Conservation (phyloP, 30 jellyfish, hydroid and myxozoan genomes). For the Aurelia aurita region DNA sequence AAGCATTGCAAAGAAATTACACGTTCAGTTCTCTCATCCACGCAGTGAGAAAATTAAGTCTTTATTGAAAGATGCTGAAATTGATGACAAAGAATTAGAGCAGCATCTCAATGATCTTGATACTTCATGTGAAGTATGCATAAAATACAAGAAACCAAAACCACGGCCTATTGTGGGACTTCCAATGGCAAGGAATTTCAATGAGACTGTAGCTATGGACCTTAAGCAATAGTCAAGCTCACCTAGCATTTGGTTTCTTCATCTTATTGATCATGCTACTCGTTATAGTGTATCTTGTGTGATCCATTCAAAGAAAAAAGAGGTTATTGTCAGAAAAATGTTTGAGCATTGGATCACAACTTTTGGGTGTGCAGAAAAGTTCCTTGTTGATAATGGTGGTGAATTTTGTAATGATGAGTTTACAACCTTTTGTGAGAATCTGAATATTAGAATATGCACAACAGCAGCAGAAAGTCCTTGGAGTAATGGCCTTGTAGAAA, state of each 20-base stretch:
- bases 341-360: constrained; percentile 16
- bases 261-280: constrained; percentile 6
- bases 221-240: constrained; percentile 15
- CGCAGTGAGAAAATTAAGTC: constrained; percentile 9
- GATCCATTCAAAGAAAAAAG: constrained; percentile 13
- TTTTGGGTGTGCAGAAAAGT: constrained; percentile 4
- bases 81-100: constrained; percentile 8
- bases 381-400: constrained; percentile 36
- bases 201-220: constrained; percentile 70
- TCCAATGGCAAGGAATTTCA: constrained; percentile 54
- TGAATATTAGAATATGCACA: constrained; percentile 7
- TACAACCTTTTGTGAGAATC: constrained; percentile 12
- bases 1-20: constrained; percentile 3
- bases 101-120: constrained; percentile 8
- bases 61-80: constrained; percentile 25
- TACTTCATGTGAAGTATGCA: constrained; percentile 22
- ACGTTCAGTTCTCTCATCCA: constrained; percentile 48
- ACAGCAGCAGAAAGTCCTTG: constrained; percentile 67
- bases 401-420: constrained; percentile 29
- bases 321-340: constrained; percentile 15
- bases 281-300: constrained; percentile 44
- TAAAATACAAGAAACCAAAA: constrained; percentile 12
- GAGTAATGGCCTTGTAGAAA: constrained; percentile 39
- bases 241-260: constrained; percentile 32
- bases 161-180: constrained; percentile 45